Base-by-base conservation (phyloP, 2,888 invertebrate genomes). In the Drosophila mimica region DNA sequence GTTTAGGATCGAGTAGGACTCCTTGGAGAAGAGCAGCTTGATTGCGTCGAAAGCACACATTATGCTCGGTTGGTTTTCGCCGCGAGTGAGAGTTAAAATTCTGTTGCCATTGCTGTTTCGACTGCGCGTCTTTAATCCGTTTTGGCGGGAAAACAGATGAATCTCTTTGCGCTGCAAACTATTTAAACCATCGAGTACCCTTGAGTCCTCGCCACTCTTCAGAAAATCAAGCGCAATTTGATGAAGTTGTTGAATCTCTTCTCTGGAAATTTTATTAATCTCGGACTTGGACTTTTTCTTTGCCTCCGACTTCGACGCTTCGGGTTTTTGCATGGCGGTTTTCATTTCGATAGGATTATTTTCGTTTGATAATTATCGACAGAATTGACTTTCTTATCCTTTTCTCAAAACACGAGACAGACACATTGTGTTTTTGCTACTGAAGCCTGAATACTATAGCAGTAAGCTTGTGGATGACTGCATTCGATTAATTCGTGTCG, bases 51-150 rank as follows among this genome's bases (percentile, higher is more conserved):
- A n/a, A n/a, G n/a, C n/a, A 2, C 25, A 11, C 1, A n/a, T 0
- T 4, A 43, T 25, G 20, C 3, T 38, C 76, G 13, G 13, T 17
- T 2, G 1, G 0, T 34, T 51, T 8, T 78, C 82, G 1, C 63
- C 73, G 1, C 78, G 80, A 7, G 52, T 76, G n/a, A 92, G 73
- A 56, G 88, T 86, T 3, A 92, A 53, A 11, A 84, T 81, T 0
- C 93, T 91, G 2, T 81, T 58, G 1, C 68, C 76, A 2, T 49
- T 70, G 4, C 20, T 52, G 36, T 83, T 91, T 62, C 70, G 83
- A 60, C 92, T 92, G 38, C 74, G 75, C 13, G 91, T 81, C 43
- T 85, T 89, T 0, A 92, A 58, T 3, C 91, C 91, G 13, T 85
- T 52, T 0, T 75, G 59, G 0, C 72, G 71, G 9, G 91, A 91